Evolutionary conservation across 1,140 invertebrate species (phyloP), one percentile per base, ranked within the genome.

Genomic region (Steinernema feltiae): DNA sequence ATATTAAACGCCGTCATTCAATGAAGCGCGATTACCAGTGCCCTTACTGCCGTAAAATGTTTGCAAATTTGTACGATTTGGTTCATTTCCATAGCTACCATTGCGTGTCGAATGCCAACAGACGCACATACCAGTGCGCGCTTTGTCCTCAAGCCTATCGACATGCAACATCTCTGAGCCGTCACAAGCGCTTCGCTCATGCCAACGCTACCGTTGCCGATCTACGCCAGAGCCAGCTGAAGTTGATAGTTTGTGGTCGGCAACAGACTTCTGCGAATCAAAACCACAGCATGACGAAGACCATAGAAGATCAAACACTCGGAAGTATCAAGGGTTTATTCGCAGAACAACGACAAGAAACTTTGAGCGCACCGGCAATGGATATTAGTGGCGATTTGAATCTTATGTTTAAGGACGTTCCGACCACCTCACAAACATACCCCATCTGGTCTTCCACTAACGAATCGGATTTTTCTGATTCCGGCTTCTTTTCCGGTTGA

Each of bases 131-230:
- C 53, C 7, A 63, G 53, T 63, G 53, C 24, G 53, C 53, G 2
- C 53, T 63, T 63, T 63, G 53, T 63, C 53, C 53, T 63, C 53
- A 63, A 63, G 53, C 53, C 7, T 63, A 63, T 63, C 53, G 53
- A 3, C 53, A 63, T 27, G 53, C 53, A 12, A 63, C 53, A 27
- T 63, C 53, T 27, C 53, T 63, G 12, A 63, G 53, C 24, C 12
- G 53, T 3, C 53, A 63, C 24, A 63, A 63, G 24, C 53, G 53
- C 7, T 63, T 63, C 53, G 53, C 53, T 21, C 53, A 63, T 27
- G 15, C 12, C 53, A 63, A 63, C 24, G 15, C 53, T 27, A 63
- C 53, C 3, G 24, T 63, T 3, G 53, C 53, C 53, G 53, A 63
- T 21, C 2, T 63, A 7, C 12, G 53, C 7, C 53, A 63, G 24